Conservation (phyloP, 2,888 invertebrate species). For the Eristalis tenax region DNA sequence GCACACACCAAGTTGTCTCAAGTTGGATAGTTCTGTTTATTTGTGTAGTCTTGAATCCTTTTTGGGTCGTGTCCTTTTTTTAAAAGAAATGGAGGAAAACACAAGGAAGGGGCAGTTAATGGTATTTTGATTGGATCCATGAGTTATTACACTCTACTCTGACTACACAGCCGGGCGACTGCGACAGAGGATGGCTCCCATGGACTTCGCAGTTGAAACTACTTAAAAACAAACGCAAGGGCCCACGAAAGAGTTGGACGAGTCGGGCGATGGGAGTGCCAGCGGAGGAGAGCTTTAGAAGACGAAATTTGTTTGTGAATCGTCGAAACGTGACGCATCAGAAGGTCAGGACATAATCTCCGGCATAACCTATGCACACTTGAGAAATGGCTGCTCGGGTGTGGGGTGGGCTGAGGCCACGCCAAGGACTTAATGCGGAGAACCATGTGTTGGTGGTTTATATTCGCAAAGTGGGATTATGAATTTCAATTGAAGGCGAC, state of each 20-base stretch:
- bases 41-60: neutral
- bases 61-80: neutral
- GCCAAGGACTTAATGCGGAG: neutral
- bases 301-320: conserved; percentile 8
- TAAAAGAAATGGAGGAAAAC: neutral
- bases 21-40: neutral
- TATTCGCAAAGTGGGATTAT: conserved; percentile 34
- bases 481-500: conserved; percentile 44
- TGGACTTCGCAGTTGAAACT: neutral
- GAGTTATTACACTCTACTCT: conserved; percentile 44
- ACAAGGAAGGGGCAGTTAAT: conserved; percentile 26
- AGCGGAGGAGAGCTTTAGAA: neutral
- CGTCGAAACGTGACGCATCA: conserved; percentile 34
- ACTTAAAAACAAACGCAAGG: neutral
- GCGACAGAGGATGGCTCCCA: neutral
- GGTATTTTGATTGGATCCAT: conserved; percentile 44
- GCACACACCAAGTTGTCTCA: neutral
- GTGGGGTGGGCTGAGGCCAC: neutral
- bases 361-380: neutral
- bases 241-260: neutral
- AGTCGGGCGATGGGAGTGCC: no score
- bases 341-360: conserved; percentile 19
- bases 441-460: conserved; percentile 39
- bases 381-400: neutral
- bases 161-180: conserved; percentile 1